Evolutionary conservation across 2,113 vertebrate species (phyloP).

Genomic region (Ameiurus melas): DNA sequence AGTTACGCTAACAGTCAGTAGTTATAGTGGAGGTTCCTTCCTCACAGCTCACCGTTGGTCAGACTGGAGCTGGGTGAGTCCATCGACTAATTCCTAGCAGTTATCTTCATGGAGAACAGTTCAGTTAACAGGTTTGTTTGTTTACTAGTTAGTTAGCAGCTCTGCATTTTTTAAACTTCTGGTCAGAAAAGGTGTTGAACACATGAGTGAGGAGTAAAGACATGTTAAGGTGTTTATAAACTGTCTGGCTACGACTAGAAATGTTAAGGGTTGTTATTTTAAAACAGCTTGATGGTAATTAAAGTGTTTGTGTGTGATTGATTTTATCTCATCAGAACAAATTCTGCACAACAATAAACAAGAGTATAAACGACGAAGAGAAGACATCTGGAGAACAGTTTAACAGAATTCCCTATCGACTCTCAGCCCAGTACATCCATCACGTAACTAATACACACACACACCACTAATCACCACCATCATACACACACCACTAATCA

Average conservation of each 20-base stretch:
- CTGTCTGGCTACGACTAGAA: no score
- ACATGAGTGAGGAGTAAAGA: no score
- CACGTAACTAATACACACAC: constrained; percentile 26
- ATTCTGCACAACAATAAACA: constrained; percentile 99
- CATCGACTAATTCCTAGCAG: no score
- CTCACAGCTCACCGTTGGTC: not conserved
- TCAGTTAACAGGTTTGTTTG: not conserved
- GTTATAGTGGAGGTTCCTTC: not conserved
- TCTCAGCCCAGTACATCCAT: constrained; percentile 85
- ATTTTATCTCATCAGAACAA: constrained; percentile 81
- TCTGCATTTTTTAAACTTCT: not conserved
- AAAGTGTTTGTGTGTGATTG: not conserved
- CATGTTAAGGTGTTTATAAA: not conserved
- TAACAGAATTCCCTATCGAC: constrained; percentile 87
- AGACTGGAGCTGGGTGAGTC: no score
- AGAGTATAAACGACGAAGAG: constrained; percentile 99
- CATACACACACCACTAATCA: not conserved
- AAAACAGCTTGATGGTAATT: not conserved
- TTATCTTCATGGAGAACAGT: no score
- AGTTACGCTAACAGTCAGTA: not conserved
- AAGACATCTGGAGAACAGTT: constrained; percentile 92
- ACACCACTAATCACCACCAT: not conserved
- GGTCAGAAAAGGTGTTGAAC: not conserved
- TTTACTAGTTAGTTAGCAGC: not conserved
- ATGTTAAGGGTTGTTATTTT: not conserved